Evolutionary conservation across 1,140 invertebrate species (phyloP), one percentile per base, ranked within the genome.

Genomic region (Arion vulgaris): DNA sequence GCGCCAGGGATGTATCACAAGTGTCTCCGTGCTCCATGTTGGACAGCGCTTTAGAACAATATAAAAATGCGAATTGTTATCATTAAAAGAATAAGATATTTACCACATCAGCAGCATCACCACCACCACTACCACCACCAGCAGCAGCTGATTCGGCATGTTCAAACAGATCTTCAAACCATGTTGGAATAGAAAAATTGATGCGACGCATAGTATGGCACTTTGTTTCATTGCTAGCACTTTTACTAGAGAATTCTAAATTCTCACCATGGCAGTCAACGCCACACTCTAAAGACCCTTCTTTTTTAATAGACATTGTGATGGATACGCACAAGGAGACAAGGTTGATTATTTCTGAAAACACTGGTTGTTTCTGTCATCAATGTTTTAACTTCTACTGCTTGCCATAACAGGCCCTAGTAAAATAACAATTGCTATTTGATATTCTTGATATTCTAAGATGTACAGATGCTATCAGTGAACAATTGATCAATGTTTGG

Each of bases 151-250:
- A 34, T 15, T 34, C 73, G 32, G 19, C 9, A 32, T 26, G 28
- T 45, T 75, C 73, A 75, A 75, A 75, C n/a, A 75, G 49, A 51
- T 75, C 73, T 75, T 75, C 73, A 75, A 75, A 75, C 73, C 73
- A 75, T 9, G 73, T 75, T 45, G 73, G 73, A 28, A 75, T 75
- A 28, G 38, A 45, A 75, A 45, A 75, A 15, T 75, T 36, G 32
- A 51, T 36, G 23, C 19, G 17, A 72, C n/a, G 71, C 71, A 72
- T 72, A 41, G 39, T 17, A 7, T 2, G 4, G 9, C 7, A 1
- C 19, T 32, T 66, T 11, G 28, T 66, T 4, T 66, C 28, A 32
- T 5, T 7, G 2, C 62, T 17, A 1, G 62, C n/a, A 66, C 62
- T 66, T 66, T 66, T 28, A 28, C 28, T 28, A 34, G 62, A 66